Conservation (phyloP, 1,140 invertebrate genomes). For the Drosophila sp. region DNA sequence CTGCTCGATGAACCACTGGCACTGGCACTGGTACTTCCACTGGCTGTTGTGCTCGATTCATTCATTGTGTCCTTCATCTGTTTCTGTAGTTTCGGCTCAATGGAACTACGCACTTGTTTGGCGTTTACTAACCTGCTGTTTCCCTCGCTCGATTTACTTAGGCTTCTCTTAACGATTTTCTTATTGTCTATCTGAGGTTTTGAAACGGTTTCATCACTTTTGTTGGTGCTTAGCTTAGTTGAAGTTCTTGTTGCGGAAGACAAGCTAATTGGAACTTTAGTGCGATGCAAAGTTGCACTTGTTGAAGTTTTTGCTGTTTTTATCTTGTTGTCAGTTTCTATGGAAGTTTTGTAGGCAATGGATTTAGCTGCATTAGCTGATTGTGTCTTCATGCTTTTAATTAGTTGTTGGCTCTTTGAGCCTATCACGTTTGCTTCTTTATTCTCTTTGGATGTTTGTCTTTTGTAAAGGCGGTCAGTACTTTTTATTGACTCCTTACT, state of each 20-base stretch:
- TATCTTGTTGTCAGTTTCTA: constrained; percentile 71
- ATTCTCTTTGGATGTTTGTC: constrained; percentile 72
- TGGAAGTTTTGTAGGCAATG: constrained; percentile 79
- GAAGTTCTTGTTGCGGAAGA: constrained; percentile 71
- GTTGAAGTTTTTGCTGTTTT: constrained; percentile 49
- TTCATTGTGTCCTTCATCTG: constrained; percentile 77
- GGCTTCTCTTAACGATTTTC: constrained; percentile 55
- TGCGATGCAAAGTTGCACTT: constrained; percentile 55
- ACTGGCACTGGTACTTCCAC: constrained; percentile 68
- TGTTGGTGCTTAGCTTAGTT: constrained; percentile 55
- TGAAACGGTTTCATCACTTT: constrained; percentile 76
- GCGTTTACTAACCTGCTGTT: constrained; percentile 21
- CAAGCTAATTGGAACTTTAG: constrained; percentile 75
- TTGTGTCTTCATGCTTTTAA: constrained; percentile 77
- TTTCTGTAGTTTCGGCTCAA: constrained; percentile 73
- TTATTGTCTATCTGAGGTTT: constrained; percentile 79
- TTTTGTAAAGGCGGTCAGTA: constrained; percentile 70
- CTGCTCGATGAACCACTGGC: constrained; percentile 75
- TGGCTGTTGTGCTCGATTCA: constrained; percentile 65
- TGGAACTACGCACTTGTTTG: constrained; percentile 40
- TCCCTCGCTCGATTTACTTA: constrained; percentile 46
- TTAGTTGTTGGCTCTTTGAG: constrained; percentile 73
- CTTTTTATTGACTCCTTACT: constrained; percentile 68
- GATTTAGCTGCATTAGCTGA: constrained; percentile 68
- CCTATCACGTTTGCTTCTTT: constrained; percentile 76